Conservation (phyloP, 2,888 invertebrate genomes). For the Drosophila melanosoma region DNA sequence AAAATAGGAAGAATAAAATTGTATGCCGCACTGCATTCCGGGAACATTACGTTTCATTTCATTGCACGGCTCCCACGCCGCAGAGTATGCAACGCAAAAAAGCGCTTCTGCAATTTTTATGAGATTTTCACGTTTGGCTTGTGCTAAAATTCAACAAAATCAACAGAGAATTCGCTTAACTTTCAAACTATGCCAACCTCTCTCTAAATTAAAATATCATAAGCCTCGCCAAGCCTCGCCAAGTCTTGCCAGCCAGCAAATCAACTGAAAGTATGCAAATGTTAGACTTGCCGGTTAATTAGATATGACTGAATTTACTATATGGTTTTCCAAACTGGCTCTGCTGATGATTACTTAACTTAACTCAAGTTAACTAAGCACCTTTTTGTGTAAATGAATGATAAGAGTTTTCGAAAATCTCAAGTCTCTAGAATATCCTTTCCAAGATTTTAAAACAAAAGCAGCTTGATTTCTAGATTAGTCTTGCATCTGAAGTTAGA, state of each 20-base stretch:
- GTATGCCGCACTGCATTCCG: slow-evolving; percentile 49
- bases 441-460: background rate
- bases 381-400: background rate
- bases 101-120: slow-evolving; percentile 53
- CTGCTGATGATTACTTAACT: background rate
- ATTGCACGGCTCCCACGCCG: slow-evolving; percentile 33
- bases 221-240: slow-evolving; percentile 1
- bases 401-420: background rate
- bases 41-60: slow-evolving; percentile 70
- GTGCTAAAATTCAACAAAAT: slow-evolving; percentile 62
- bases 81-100: slow-evolving; percentile 42
- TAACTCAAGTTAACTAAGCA: background rate
- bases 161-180: slow-evolving; percentile 70
- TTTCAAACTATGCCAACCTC: slow-evolving; percentile 34
- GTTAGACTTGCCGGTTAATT: background rate
- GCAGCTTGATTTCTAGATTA: no score
- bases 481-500: background rate
- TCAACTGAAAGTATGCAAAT: background rate
- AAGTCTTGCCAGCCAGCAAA: slow-evolving; percentile 3
- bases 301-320: background rate
- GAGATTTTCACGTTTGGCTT: slow-evolving; percentile 46
- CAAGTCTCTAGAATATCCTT: background rate
- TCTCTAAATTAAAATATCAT: slow-evolving; percentile 70
- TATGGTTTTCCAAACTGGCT: background rate
- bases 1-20: slow-evolving; percentile 16